These are phyloP conservation scores for Pempheris klunzingeri DNA, from an alignment of 2,797 vertebrate genomes.

Conservation along the genomic window DNA sequence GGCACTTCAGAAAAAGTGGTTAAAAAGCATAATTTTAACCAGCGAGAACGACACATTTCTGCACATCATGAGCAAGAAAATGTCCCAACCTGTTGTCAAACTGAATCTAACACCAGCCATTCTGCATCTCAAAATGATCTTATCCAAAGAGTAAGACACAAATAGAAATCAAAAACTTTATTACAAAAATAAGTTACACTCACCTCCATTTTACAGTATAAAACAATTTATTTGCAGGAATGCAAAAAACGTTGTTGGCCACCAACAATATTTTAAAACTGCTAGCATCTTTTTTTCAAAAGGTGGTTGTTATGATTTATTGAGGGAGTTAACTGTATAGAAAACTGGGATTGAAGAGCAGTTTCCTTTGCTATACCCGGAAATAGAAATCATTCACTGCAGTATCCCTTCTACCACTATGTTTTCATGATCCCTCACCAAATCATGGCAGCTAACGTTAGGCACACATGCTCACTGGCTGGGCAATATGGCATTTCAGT, in stretches of 20 bases:
- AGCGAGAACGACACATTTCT: too few species aligned
- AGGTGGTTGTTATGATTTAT: constrained; percentile 95
- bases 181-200: constrained; percentile 99
- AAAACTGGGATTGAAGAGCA: constrained; percentile 92
- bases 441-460: constrained; percentile 65
- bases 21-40: neutral
- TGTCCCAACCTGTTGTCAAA: neutral
- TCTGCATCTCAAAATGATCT: constrained; percentile 31
- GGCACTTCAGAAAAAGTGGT: neutral
- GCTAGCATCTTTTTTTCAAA: constrained; percentile 96
- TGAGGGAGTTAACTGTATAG: constrained; percentile 99
- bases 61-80: neutral
- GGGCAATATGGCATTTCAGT: constrained; percentile 77
- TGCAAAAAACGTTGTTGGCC: constrained; percentile 99
- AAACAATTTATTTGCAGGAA: constrained; percentile 99
- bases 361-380: constrained; percentile 88
- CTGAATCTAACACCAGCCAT: constrained; percentile 6
- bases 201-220: constrained; percentile 99
- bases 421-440: constrained; percentile 74
- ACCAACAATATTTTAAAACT: constrained; percentile 99
- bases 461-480: constrained; percentile 73
- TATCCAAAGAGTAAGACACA: constrained; percentile 91
- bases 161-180: constrained; percentile 99
- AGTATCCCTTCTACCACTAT: constrained; percentile 96
- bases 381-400: constrained; percentile 92